Evolutionary conservation across 2,888 invertebrate species (phyloP).

Genomic region (Apamea monoglypha): DNA sequence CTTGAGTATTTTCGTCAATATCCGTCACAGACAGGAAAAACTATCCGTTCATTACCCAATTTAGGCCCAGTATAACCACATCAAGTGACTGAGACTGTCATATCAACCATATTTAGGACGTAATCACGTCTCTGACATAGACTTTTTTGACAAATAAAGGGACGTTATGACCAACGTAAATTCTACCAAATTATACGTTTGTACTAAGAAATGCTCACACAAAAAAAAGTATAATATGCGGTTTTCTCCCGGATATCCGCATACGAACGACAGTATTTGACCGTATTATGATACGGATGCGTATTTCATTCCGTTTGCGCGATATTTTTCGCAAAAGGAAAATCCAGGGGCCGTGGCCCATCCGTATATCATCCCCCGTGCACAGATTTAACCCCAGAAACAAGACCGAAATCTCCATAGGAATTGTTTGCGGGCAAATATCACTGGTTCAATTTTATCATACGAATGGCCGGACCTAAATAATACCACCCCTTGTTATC

Average conservation of each 20-base stretch:
- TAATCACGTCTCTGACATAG: conserved; percentile 45
- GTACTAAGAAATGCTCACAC: conserved; percentile 66
- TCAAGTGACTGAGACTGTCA: conserved; percentile 36
- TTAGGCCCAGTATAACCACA: conserved; percentile 35
- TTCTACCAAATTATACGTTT: conserved; percentile 54
- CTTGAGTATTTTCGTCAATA: conserved; percentile 37
- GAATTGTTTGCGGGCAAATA: conserved; percentile 88
- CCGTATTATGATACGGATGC: conserved; percentile 68
- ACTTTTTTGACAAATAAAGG: conserved; percentile 58
- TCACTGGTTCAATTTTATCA: conserved; percentile 88
- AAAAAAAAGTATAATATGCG: conserved; percentile 63
- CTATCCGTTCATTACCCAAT: conserved; percentile 48
- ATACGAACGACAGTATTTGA: conserved; percentile 74
- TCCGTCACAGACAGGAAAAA: conserved; percentile 32
- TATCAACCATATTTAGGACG: conserved; percentile 43
- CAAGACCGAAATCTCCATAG: conserved; percentile 89
- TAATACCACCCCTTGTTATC: conserved; percentile 85
- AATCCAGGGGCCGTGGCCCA: conserved; percentile 72
- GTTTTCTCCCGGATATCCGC: conserved; percentile 66
- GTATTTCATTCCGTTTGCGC: conserved; percentile 72
- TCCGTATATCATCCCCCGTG: conserved; percentile 84
- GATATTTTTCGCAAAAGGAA: conserved; percentile 81
- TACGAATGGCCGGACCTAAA: conserved; percentile 89
- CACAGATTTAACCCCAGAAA: conserved; percentile 87
- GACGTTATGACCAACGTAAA: conserved; percentile 52